Evolutionary conservation across 1,140 invertebrate genomes (phyloP), one percentile per base, ranked within the genome.

Genomic region (Bilobella aurantiaca): DNA sequence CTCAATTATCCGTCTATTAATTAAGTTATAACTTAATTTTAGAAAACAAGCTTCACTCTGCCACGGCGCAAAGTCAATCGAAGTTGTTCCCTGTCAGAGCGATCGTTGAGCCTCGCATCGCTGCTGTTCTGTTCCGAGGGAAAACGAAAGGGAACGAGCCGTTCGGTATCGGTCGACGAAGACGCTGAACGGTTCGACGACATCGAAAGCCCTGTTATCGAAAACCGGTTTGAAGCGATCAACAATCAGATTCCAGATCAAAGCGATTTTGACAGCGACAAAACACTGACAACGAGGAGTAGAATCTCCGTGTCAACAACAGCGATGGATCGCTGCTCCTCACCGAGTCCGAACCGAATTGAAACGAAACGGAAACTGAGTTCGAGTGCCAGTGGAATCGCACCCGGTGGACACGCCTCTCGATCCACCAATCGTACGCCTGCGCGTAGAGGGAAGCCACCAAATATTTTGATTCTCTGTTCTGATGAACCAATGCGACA

Each of bases 381-480:
- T 57, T 53, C n/a, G 16, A n/a, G 12, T 18, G 12, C 14, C 2
- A 42, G 3, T 32, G 5, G 2, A 23, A 16, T 3, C 3, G 42
- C 34, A 37, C n/a, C 12, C 59, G 3, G 14, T 32, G 30, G 23
- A 21, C 18, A 16, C 14, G 25, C 5, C 29, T 12, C 12, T 8
- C 16, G 16, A 16, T 14, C 25, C 28, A 23, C 30, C 32, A 37
- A 23, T n/a, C n/a, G n/a, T 23, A 25, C 34, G 2, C 37, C 42
- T 28, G 2, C 49, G 27, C 18, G 32, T 2, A 63, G 37, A n/a
- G 71, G 71, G n/a, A 72, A 72, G 47, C 71, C 71, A 0, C 71
- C 71, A 28, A 72, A 72, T 30, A 68, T 72, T 59, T 30, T 72
- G 1, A 63, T 72, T 23, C 66, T 72, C 1, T 72, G 60, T 64